Evolutionary conservation across 2,797 vertebrate genomes (phyloP), one percentile per base, ranked within the genome.

Genomic region (Serranus cabrilla): DNA sequence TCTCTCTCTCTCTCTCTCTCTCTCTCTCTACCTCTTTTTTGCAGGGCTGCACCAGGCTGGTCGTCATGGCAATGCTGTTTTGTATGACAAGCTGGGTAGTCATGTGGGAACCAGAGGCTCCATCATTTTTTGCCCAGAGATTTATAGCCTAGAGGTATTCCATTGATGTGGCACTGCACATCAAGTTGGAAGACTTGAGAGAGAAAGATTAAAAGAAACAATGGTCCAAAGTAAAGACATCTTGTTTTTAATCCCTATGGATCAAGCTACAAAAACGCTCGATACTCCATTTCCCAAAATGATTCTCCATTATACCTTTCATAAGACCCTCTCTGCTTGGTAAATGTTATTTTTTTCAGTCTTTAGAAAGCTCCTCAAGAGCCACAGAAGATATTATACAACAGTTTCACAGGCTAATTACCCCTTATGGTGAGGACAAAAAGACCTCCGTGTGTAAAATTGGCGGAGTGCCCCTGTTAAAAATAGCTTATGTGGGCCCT

Each of bases 11-110:
- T 34, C 34, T 34, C 34, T 34, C 8, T 34, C 8, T 34, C 8
- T 34, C 8, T 34, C 8, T 34, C 8, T 34, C 8, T 34, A 4
- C 7, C 8, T 34, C 8, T 31, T 46, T 20, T 52, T 13, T 34
- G 4, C 12, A 31, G 9, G 25, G 23, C 59, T 74, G 72, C 63
- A 60, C 54, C 62, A 81, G n/a, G 40, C 55, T 77, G 72, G 78
- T 89, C 54, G 54, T 63, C 78, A 80, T 83, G 69, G 71, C 63
- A 74, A 83, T 77, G 55, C 69, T 63, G 55, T 62, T 80, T 83
- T 77, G 79, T 68, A 76, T 39, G 64, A 54, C 37, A 77, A 64
- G 18, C 10, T 66, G 64, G 45, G 45, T 43, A 47, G 69, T 69
- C 64, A 46, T 51, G 68, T 56, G 61, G 55, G 56, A 83, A 79